A percentile compares a stretch with the other conserved stretches of the same genome.
Conservation (phyloP, 2,797 vertebrate species). For the Rhabdomys pumilio region DNA sequence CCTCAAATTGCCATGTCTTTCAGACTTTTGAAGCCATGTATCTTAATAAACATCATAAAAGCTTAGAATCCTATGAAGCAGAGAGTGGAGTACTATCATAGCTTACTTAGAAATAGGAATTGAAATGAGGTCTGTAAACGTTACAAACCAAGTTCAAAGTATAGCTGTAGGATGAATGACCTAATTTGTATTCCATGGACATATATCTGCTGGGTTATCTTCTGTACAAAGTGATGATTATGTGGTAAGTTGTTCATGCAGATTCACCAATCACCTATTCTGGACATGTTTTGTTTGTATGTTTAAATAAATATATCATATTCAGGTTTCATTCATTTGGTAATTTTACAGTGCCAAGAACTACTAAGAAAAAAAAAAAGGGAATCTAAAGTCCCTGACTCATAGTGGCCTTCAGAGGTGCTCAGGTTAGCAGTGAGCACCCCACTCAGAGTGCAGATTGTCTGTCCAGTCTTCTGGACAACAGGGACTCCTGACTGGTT, state of each 20-base stretch:
- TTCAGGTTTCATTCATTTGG: neutral
- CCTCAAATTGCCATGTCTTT: constrained; percentile 44
- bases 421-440: neutral
- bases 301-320: constrained; percentile 35
- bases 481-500: neutral
- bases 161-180: neutral
- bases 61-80: constrained; percentile 47
- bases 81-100: constrained; percentile 61
- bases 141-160: constrained; percentile 61
- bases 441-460: neutral
- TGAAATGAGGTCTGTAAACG: constrained; percentile 2
- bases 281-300: constrained; percentile 43
- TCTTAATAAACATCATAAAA: constrained; percentile 48
- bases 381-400: constrained; percentile 21
- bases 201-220: neutral
- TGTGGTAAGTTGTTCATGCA: constrained; percentile 53
- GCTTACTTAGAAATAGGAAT: constrained; percentile 58
- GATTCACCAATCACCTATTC: constrained; percentile 34
- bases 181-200: constrained; percentile 31
- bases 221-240: constrained; percentile 58
- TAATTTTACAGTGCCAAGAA: constrained; percentile 50
- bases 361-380: neutral
- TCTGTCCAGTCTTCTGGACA: neutral
- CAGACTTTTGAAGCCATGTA: constrained; percentile 31
- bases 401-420: neutral